A percentile compares a stretch with the other conserved stretches of the same genome.
phyloP scores from a whole-genome alignment of 2,888 invertebrate species.

The Archips crataeganus region DNA sequence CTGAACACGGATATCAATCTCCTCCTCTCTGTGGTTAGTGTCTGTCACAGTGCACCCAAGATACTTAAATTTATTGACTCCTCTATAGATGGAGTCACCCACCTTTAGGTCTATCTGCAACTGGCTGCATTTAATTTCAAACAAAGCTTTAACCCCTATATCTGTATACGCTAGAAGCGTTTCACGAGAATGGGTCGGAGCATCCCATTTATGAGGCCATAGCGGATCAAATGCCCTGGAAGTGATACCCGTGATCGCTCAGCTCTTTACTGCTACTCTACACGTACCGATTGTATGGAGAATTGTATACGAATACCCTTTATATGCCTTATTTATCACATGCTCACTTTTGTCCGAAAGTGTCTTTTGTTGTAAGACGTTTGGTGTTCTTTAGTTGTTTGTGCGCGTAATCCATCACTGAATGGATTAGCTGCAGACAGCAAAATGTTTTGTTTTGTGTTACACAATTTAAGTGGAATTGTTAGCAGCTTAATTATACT shows the following conservation, averaged over 20 bases:
- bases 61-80: too few relatives aligned
- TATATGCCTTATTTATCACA: constrained; percentile 15
- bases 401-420: neutral
- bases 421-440: neutral
- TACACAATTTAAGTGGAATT: neutral
- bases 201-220: constrained; percentile 66
- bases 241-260: constrained; percentile 70
- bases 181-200: constrained; percentile 50
- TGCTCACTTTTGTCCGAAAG: neutral
- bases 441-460: too few relatives aligned
- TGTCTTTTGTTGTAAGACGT: neutral
- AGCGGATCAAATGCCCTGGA: constrained; percentile 73
- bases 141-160: constrained; percentile 14
- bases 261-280: constrained; percentile 59
- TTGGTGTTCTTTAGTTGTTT: neutral
- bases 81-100: too few relatives aligned
- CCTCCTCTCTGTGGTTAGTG: too few relatives aligned
- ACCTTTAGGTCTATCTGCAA: constrained; percentile 2
- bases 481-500: neutral
- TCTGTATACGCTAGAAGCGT: constrained; percentile 51
- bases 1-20: too few relatives aligned
- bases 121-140: constrained; percentile 13
- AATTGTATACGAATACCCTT: constrained; percentile 31
- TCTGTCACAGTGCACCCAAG: too few relatives aligned
- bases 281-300: constrained; percentile 37